A percentile compares a stretch with the other conserved stretches of the same genome.
phyloP scores from a whole-genome alignment of 2,888 invertebrate genomes.

The Parelbella ahira region DNA sequence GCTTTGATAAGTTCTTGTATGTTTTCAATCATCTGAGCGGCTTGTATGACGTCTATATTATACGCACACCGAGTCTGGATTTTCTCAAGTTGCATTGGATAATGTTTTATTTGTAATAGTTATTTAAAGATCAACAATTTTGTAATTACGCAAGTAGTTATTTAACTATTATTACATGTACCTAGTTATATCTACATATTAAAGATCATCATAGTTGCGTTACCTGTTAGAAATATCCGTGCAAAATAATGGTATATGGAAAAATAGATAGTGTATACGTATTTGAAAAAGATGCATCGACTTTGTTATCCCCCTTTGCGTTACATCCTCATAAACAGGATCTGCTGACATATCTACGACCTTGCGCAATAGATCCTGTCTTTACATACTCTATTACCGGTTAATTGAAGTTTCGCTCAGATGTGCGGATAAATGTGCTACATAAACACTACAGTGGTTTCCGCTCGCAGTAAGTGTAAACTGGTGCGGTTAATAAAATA shows the following conservation, averaged over 20 bases:
- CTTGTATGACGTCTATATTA: constrained; percentile 34
- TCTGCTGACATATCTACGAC: constrained; percentile 2
- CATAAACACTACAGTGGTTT: constrained; percentile 44
- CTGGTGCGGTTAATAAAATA: constrained; percentile 59
- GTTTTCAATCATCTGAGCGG: constrained; percentile 27
- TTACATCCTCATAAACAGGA: constrained; percentile 17
- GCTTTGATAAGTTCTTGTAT: constrained; percentile 23
- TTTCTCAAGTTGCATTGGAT: constrained; percentile 43
- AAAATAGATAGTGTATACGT: no score
- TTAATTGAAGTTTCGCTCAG: constrained; percentile 6
- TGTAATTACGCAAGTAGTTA: no score
- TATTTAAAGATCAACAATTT: background rate
- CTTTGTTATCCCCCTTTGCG: no score
- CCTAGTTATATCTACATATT: no score
- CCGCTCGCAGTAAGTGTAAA: constrained; percentile 48
- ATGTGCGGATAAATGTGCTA: constrained; percentile 7
- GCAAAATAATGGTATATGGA: no score
- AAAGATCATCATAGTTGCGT: no score
- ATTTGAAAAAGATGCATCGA: no score
- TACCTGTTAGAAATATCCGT: no score
- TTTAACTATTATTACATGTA: no score
- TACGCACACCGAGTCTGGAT: constrained; percentile 36
- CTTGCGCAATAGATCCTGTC: constrained; percentile 20
- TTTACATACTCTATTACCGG: constrained; percentile 3
- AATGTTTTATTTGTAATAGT: background rate